These are phyloP conservation scores for Clarias magur DNA, from an alignment of 2,113 vertebrate species.

Conservation along the genomic window DNA sequence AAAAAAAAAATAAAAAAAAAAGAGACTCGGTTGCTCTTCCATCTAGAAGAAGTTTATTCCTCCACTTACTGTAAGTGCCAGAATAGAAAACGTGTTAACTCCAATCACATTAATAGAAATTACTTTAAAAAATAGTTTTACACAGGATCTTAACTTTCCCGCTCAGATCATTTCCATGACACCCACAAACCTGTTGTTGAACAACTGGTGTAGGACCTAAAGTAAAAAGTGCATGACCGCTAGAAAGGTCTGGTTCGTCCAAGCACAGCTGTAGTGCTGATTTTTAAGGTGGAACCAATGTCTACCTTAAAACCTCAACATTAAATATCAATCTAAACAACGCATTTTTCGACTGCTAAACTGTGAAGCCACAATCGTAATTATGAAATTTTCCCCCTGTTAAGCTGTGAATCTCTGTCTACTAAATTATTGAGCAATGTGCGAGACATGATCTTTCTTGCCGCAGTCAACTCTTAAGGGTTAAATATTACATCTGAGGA, in stretches of 20 bases:
- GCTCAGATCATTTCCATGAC: neutral
- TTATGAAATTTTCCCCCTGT: neutral
- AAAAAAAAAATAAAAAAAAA: no score
- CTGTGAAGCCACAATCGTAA: neutral
- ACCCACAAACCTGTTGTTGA: neutral
- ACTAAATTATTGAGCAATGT: constrained; percentile 18
- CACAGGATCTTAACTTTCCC: neutral
- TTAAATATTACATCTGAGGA: neutral
- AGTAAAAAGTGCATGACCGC: neutral
- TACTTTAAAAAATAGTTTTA: neutral
- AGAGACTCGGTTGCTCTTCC: no score
- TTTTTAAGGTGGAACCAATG: neutral
- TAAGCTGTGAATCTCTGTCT: neutral
- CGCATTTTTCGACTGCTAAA: neutral
- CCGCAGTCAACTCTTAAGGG: neutral
- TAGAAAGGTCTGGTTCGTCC: neutral
- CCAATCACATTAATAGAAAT: neutral
- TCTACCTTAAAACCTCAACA: neutral
- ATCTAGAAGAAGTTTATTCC: no score
- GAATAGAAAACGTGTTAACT: no score
- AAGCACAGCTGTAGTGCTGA: neutral
- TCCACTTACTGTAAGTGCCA: no score
- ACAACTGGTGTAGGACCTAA: neutral
- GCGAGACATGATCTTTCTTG: constrained; percentile 12
- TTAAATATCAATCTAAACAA: neutral